Percentiles rank a stretch among this genome's conserved stretches.
phyloP scores from a whole-genome alignment of 2,888 invertebrate species.

The Acleris emargana region DNA sequence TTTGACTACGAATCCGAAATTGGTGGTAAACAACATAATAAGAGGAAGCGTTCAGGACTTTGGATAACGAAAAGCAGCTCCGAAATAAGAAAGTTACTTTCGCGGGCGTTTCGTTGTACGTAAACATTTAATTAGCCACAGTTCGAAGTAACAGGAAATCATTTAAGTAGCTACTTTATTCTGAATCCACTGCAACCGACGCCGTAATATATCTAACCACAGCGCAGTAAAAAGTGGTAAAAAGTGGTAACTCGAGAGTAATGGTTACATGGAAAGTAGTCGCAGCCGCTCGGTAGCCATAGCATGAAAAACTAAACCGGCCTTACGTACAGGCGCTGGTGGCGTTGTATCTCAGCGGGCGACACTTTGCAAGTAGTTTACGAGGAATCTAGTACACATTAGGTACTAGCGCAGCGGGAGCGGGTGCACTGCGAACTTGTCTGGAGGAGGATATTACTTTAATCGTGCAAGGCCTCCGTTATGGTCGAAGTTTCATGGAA shows the following conservation, averaged over 20 bases:
- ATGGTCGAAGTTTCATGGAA: slow-evolving; percentile 62
- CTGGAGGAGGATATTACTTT: slow-evolving; percentile 65
- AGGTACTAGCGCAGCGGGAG: slow-evolving; percentile 47
- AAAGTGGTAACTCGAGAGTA: slow-evolving; percentile 14
- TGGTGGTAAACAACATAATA: slow-evolving; percentile 1
- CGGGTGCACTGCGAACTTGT: slow-evolving; percentile 56
- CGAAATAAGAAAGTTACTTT: too few species aligned
- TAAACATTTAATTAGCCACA: too few species aligned
- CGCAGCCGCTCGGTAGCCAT: slow-evolving; percentile 10
- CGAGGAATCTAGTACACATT: slow-evolving; percentile 56
- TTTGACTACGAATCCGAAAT: slow-evolving; percentile 18
- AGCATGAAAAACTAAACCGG: slow-evolving; percentile 33
- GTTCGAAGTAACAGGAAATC: too few species aligned
- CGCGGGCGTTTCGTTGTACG: too few species aligned
- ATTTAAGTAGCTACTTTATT: neutral
- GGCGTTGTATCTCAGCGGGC: slow-evolving; percentile 34
- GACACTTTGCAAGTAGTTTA: slow-evolving; percentile 55
- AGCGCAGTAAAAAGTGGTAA: slow-evolving; percentile 5
- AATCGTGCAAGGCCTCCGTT: slow-evolving; percentile 66
- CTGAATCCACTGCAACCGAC: neutral
- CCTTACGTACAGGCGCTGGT: slow-evolving; percentile 27
- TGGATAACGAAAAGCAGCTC: neutral
- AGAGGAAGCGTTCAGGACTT: neutral
- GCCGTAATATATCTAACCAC: neutral
- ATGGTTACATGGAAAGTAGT: slow-evolving; percentile 19